These are phyloP conservation scores for Tenthredo distinguenda DNA, from an alignment of 2,888 invertebrate genomes.

Conservation along the genomic window DNA sequence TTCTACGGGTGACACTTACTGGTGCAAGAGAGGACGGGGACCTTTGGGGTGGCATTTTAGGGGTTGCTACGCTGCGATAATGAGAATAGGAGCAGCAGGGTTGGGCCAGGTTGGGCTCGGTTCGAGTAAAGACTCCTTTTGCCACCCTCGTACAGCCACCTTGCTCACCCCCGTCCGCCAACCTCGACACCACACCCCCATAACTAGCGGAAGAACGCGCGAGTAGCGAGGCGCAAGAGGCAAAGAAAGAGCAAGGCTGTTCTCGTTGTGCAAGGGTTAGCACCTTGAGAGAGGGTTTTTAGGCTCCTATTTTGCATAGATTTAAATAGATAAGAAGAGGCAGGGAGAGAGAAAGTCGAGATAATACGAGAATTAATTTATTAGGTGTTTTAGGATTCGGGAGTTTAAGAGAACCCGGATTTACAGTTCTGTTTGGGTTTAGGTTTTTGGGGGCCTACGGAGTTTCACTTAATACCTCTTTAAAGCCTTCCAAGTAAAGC, in stretches of 20 bases:
- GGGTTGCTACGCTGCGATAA: conserved; percentile 76
- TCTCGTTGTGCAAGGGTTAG: conserved; percentile 67
- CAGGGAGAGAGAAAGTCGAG: conserved; percentile 58
- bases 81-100: conserved; percentile 74
- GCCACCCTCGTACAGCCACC: conserved; percentile 28
- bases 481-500: conserved; percentile 58
- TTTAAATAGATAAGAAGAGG: conserved; percentile 76
- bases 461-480: conserved; percentile 69
- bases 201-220: conserved; percentile 49
- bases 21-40: conserved; percentile 30
- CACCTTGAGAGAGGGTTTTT: conserved; percentile 73
- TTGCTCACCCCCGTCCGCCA: conserved; percentile 7
- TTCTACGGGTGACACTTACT: conserved; percentile 47
- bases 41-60: conserved; percentile 73
- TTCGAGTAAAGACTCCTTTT: conserved; percentile 46
- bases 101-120: conserved; percentile 38
- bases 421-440: conserved; percentile 67
- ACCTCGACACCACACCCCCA: conserved; percentile 48
- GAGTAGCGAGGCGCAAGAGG: conserved; percentile 24
- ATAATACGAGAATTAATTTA: conserved; percentile 77
- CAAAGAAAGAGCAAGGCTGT: conserved; percentile 34
- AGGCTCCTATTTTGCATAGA: conserved; percentile 77
- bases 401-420: conserved; percentile 59
- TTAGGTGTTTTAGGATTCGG: conserved; percentile 73
- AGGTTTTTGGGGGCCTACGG: conserved; percentile 62